phyloP scores from a whole-genome alignment of 2,797 vertebrate species.

The Galago senegalensis region DNA sequence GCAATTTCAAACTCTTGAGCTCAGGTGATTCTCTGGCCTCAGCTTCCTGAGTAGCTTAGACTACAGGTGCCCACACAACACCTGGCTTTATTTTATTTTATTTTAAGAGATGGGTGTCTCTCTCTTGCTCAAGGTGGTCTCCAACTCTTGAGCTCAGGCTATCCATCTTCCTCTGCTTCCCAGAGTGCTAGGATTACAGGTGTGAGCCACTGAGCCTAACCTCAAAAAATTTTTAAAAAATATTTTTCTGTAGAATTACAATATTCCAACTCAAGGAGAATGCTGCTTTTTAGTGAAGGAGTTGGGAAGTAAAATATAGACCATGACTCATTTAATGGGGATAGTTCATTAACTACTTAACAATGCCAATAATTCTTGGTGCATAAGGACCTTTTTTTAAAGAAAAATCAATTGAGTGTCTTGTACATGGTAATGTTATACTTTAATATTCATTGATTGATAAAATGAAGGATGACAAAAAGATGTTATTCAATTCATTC shows the following conservation, averaged over 20 bases:
- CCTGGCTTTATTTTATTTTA: too few relatives aligned
- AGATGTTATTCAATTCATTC: constrained; percentile 64
- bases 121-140: too few relatives aligned
- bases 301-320: constrained; percentile 67
- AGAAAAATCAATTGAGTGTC: constrained; percentile 73
- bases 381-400: constrained; percentile 72
- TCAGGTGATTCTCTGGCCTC: too few relatives aligned
- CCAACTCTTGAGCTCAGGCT: too few relatives aligned
- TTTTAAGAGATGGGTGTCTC: too few relatives aligned
- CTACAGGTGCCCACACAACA: too few relatives aligned
- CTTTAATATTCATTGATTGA: constrained; percentile 71
- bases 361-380: constrained; percentile 72
- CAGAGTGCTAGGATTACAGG: too few relatives aligned
- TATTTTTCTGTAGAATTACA: constrained; percentile 49
- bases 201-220: too few relatives aligned
- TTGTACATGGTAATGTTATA: constrained; percentile 54
- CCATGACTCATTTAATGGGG: constrained; percentile 52
- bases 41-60: too few relatives aligned
- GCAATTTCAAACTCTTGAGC: too few relatives aligned
- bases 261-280: constrained; percentile 29
- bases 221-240: neutral
- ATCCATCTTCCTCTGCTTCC: too few relatives aligned
- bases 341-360: constrained; percentile 81
- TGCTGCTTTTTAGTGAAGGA: constrained; percentile 41
- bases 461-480: constrained; percentile 58